phyloP scores from a whole-genome alignment of 2,113 vertebrate genomes.

The Saccopteryx bilineata region DNA sequence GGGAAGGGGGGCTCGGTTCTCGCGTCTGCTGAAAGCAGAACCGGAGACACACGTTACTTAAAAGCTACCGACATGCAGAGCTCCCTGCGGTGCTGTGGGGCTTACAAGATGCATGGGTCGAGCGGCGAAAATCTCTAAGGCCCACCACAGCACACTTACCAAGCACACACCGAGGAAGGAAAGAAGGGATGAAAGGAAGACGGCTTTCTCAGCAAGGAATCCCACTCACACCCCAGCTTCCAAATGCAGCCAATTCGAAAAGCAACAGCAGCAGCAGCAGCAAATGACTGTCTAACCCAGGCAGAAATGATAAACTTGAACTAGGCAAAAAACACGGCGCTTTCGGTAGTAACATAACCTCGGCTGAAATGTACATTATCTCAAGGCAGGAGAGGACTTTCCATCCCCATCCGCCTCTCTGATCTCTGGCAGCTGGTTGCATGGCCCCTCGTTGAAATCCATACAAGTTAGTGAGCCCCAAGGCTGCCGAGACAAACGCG shows the following conservation, averaged over 20 bases:
- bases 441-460: not conserved
- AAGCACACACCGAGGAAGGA: constrained; percentile 79
- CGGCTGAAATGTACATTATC: not conserved
- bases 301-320: not conserved
- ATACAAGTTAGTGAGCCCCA: not conserved
- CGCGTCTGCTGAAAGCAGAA: constrained; percentile 91
- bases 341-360: not conserved
- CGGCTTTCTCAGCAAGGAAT: not conserved
- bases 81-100: constrained; percentile 86
- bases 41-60: constrained; percentile 92
- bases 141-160: constrained; percentile 80
- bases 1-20: not conserved
- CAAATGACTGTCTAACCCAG: not conserved
- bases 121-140: constrained; percentile 70
- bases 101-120: not conserved
- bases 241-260: not conserved
- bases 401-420: not conserved
- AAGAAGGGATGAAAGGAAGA: constrained; percentile 36
- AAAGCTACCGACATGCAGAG: constrained; percentile 90
- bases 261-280: not conserved
- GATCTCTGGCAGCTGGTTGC: not conserved
- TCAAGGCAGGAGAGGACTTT: not conserved
- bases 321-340: not conserved
- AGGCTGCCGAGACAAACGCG: not conserved
- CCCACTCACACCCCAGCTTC: not conserved